Percentiles rank a stretch among this genome's conserved stretches.
Conservation (phyloP, 2,888 invertebrate genomes). For the Stenolophus ochropezus region DNA sequence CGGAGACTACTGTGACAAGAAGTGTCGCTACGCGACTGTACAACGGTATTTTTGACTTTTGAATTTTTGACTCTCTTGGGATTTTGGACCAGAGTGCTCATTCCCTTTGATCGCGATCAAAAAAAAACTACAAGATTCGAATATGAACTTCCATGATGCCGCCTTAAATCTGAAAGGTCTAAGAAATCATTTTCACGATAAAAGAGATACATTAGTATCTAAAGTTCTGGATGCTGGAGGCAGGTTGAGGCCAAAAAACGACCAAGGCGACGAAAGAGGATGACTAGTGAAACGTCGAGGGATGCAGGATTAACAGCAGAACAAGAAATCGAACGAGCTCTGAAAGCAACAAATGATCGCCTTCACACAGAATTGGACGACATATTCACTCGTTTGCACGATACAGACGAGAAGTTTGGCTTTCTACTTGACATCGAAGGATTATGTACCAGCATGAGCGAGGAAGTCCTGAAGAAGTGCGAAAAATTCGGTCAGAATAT, state of each 20-base stretch:
- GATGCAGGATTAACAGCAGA: slow-evolving; percentile 24
- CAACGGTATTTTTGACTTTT: background rate
- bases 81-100: slow-evolving; percentile 10
- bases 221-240: background rate
- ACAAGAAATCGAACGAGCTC: slow-evolving; percentile 2
- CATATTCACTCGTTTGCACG: slow-evolving; percentile 1
- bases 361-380: slow-evolving; percentile 6
- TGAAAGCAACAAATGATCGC: slow-evolving; percentile 10
- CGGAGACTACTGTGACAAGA: background rate
- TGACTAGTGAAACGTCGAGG: slow-evolving; percentile 20
- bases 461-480: background rate
- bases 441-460: background rate
- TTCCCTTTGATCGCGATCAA: background rate
- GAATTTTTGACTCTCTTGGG: slow-evolving; percentile 11
- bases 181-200: slow-evolving; percentile 16
- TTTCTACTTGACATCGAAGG: slow-evolving; percentile 16
- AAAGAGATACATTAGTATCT: background rate
- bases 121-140: slow-evolving; percentile 24
- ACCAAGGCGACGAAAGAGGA: background rate
- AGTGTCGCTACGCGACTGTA: slow-evolving; percentile 1
- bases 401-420: slow-evolving; percentile 19
- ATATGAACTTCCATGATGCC: slow-evolving; percentile 29
- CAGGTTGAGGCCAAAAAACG: slow-evolving; percentile 26
- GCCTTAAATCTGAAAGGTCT: slow-evolving; percentile 3
- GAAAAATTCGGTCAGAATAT: no score